Evolutionary conservation across 2,797 vertebrate species (phyloP), one percentile per base, ranked within the genome.

Genomic region (Pangasius larnaudii): DNA sequence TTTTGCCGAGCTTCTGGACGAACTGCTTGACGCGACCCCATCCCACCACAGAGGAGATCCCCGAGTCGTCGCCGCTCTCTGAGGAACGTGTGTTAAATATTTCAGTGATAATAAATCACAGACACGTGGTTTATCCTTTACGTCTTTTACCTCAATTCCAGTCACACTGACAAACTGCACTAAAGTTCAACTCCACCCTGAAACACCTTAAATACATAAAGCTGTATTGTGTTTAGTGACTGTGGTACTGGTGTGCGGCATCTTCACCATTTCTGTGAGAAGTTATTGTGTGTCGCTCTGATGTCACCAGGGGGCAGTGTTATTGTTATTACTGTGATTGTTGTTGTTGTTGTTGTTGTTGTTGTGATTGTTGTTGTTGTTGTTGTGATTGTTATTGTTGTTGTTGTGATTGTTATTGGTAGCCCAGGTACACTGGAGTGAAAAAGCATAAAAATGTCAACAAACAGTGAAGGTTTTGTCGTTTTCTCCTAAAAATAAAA

Each of bases 1-100:
- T 96, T 93, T 96, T 97, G 61, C 96, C 96, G 69, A 97, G 72
- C 89, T 95, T 96, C 92, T 96, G 94, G 92, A 97, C 92, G 90
- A 98, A 96, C 77, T 94, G 92, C 51, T 95, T 92, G 14, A 97
- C 94, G 85, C 95, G 93, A 9, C 96, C 94, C 94, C 95, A 96
- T 59, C 93, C 94, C 67, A 91, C 80, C 83, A 92, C 91, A 2
- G 74, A 86, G 58, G 93, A 86, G 0, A 0, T 85, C 93, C 96
- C 94, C 9, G 87, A 86, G 86, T 93, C 77, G 0, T 91, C 86
- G 63, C 79, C 85, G 86, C 89, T 92, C 33, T 92, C 94, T 84
- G 46, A 84, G 81, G 46, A 67, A 42, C 9, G 2, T 3, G 19
- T 3, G 74, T 49, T 30, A 10, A 53, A 51, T 39, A 22, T 39